phyloP scores from a whole-genome alignment of 2,113 vertebrate genomes.

The Girardinichthys multiradiatus region DNA sequence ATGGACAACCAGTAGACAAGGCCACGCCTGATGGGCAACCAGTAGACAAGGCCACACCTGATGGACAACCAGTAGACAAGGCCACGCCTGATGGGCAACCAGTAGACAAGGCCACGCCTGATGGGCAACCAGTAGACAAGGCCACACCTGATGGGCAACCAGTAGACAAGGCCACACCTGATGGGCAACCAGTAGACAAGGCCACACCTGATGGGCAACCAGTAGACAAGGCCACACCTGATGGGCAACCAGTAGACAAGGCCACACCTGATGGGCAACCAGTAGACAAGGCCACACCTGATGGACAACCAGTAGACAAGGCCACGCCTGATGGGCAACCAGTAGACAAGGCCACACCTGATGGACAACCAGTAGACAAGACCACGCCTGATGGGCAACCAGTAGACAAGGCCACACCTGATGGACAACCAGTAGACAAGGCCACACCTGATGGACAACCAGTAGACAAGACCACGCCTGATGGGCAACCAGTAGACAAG shows the following conservation, averaged over 20 bases:
- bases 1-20: conserved; percentile 12
- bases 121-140: conserved; percentile 13
- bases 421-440: conserved; percentile 12
- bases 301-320: conserved; percentile 12
- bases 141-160: conserved; percentile 14
- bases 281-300: not conserved
- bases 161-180: not conserved
- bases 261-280: conserved; percentile 14
- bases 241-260: conserved; percentile 13
- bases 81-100: conserved; percentile 14
- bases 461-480: not conserved
- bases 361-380: conserved; percentile 12
- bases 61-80: conserved; percentile 12
- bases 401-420: not conserved
- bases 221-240: not conserved
- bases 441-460: conserved; percentile 14
- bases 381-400: conserved; percentile 14
- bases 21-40: conserved; percentile 14
- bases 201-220: conserved; percentile 14
- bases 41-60: not conserved
- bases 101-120: not conserved
- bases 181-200: conserved; percentile 13
- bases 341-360: not conserved
- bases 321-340: conserved; percentile 14
- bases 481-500: conserved; percentile 13